Percentiles rank a stretch among this genome's conserved stretches.
Evolutionary conservation across 2,113 vertebrate genomes (phyloP).

Genomic region (Dermatemys mawii): DNA sequence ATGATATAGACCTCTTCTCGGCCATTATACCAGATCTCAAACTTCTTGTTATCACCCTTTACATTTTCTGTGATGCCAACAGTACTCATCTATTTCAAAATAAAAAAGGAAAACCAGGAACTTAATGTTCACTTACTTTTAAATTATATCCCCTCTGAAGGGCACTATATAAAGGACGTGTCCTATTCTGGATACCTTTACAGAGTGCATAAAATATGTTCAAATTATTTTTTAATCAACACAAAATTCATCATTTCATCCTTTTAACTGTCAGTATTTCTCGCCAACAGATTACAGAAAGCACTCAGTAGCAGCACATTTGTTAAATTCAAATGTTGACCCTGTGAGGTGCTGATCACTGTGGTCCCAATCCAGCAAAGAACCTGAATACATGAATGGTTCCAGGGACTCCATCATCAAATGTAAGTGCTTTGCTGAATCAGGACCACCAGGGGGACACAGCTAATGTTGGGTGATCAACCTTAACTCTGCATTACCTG

Average conservation of each 20-base stretch:
- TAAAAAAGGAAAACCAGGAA: slow-evolving; percentile 23
- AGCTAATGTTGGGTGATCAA: background rate
- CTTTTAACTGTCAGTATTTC: background rate
- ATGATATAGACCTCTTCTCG: slow-evolving; percentile 96
- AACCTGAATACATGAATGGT: background rate
- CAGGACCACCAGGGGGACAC: background rate
- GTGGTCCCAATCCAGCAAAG: background rate
- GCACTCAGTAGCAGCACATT: background rate
- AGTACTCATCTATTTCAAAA: slow-evolving; percentile 87
- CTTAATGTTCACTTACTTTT: background rate
- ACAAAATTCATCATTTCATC: background rate
- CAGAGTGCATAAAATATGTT: background rate
- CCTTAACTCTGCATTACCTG: background rate
- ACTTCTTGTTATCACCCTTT: slow-evolving; percentile 93
- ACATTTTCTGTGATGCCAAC: slow-evolving; percentile 95
- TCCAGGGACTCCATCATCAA: background rate
- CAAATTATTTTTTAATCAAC: background rate
- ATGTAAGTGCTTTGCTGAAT: background rate
- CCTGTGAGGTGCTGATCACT: background rate
- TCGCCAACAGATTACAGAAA: background rate
- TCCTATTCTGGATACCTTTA: background rate
- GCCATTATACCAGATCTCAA: slow-evolving; percentile 94
- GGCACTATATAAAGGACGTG: background rate
- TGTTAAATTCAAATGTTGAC: background rate
- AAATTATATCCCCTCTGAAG: background rate